These are phyloP conservation scores for Sebastes nivosus DNA, from an alignment of 2,797 vertebrate species.

Conservation along the genomic window DNA sequence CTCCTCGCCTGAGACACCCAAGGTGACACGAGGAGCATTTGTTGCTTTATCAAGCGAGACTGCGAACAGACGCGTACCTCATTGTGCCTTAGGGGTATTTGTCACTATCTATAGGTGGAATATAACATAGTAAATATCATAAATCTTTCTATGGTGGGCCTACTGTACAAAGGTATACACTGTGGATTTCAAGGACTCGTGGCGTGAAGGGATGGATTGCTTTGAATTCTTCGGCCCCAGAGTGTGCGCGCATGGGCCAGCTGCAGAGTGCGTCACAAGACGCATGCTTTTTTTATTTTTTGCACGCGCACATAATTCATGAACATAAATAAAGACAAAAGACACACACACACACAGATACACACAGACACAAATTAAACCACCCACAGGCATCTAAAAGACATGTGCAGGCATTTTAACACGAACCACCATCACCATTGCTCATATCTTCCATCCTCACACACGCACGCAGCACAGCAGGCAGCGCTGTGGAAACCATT, in stretches of 20 bases:
- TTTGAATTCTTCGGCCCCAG: constrained; percentile 50
- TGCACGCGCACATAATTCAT: not conserved
- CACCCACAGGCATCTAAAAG: constrained; percentile 43
- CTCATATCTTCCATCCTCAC: constrained; percentile 11
- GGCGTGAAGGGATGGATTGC: constrained; percentile 28
- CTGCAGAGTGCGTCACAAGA: constrained; percentile 44
- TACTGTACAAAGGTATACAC: constrained; percentile 17
- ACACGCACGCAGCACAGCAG: constrained; percentile 19
- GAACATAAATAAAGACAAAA: constrained; percentile 9
- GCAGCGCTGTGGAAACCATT: constrained; percentile 10
- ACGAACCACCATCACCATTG: constrained; percentile 33
- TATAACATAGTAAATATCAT: constrained; percentile 42
- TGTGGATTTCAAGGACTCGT: constrained; percentile 54
- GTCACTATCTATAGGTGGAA: constrained; percentile 37
- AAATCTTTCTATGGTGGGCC: constrained; percentile 49
- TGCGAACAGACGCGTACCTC: constrained; percentile 8
- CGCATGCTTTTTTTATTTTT: constrained; percentile 7
- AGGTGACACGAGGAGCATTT: constrained; percentile 28
- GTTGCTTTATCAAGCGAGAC: constrained; percentile 32
- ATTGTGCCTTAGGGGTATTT: constrained; percentile 22
- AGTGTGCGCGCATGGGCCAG: constrained; percentile 30
- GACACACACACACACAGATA: not conserved
- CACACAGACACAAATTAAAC: constrained; percentile 35
- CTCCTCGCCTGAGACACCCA: constrained; percentile 4
- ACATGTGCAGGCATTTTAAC: constrained; percentile 45